These are phyloP conservation scores for Cheilosia variabilis DNA, from an alignment of 2,888 invertebrate species.

Conservation along the genomic window DNA sequence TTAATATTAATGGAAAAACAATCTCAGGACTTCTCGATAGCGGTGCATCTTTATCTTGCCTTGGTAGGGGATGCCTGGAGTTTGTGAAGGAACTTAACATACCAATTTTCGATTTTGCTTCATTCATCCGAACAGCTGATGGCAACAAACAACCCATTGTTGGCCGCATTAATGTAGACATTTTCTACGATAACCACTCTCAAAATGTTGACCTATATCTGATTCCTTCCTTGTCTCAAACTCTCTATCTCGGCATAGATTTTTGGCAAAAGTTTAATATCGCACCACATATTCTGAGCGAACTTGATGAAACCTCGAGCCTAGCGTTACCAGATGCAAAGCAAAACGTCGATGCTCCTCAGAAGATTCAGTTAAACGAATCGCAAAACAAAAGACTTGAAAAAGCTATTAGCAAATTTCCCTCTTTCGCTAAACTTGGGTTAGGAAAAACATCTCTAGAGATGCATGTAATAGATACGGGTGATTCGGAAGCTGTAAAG, in stretches of 20 bases:
- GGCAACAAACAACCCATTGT: background rate
- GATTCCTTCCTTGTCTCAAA: background rate
- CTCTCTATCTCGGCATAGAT: background rate
- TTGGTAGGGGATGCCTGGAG: background rate
- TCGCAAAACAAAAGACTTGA: background rate
- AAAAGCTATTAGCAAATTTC: background rate
- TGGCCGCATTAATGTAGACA: background rate
- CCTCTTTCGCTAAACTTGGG: background rate
- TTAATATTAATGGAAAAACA: background rate
- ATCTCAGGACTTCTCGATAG: background rate
- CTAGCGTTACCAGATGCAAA: background rate
- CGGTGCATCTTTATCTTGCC: background rate
- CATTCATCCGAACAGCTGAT: background rate
- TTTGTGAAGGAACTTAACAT: background rate
- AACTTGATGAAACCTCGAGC: background rate
- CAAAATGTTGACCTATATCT: background rate
- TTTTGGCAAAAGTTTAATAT: background rate
- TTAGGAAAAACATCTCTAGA: background rate
- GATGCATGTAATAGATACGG: background rate
- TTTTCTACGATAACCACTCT: background rate
- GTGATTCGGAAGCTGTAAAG: background rate
- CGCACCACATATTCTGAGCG: background rate
- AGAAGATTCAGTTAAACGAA: background rate
- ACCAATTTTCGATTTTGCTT: background rate
- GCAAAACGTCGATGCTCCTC: background rate